Base-by-base conservation (phyloP, 1,140 invertebrate genomes). In the Scaptomyza graminum region DNA sequence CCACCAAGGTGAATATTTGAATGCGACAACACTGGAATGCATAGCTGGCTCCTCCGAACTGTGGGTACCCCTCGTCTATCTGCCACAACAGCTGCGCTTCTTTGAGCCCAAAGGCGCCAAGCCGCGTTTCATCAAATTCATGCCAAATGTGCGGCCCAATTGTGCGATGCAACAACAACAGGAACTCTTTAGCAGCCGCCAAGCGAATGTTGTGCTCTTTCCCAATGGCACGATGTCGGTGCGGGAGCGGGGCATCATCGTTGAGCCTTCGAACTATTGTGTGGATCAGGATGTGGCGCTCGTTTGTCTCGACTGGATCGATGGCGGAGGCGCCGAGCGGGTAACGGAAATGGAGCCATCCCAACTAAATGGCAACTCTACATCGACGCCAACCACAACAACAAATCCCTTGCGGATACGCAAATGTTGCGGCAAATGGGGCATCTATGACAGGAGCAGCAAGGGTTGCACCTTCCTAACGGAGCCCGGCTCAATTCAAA, bases 381-480 rank as follows among this genome's bases (percentile, higher is more conserved):
- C 3, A 5, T 4, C 37, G 1, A n/a, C 37, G 3, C 12, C 34
- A 3, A 16, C 37, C 41, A 6, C 6, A 34, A n/a, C 76, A 31
- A 7, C 61, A 25, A 69, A 69, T 37, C 71, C 59, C 8, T 63
- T 92, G 13, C 82, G 85, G 50, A 81, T 94, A 39, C 92, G 92
- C 69, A 93, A 95, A 90, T 95, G 94, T 68, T 94, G 95, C 74
- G 93, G 94, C 22, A 76, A 93, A 62, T 91, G 93, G 60, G 92
- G 93, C 5, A 91, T 92, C 52, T 96, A 94, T 83, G 93, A 93
- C 70, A 92, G 93, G 70, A 91, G 90, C 46, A 93, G 90, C 57
- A 92, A 92, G 74, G 74, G 92, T 54, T 93, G 93, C 80, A 71
- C 43, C 9, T 31, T 31, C 28, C 28, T 31, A 31, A 31, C 28